Percentiles rank a stretch among this genome's conserved stretches.
Conservation (phyloP, 2,113 vertebrate genomes). For the Varanus salvator region DNA sequence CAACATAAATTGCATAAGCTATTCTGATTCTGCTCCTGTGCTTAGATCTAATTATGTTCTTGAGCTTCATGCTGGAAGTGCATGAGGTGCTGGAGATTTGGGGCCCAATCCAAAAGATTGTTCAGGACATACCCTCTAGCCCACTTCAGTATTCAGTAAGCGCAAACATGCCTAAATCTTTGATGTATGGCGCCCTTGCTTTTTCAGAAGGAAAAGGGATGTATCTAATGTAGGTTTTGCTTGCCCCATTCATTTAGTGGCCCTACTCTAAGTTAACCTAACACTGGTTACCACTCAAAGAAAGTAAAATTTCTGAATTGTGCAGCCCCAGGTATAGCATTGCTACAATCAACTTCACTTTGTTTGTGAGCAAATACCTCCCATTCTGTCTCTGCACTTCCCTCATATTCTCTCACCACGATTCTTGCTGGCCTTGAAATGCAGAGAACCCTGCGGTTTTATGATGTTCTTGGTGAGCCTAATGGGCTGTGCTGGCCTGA, state of each 20-base stretch:
- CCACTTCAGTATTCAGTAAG: neutral
- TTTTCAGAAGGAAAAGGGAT: neutral
- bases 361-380: neutral
- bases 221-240: too few species aligned
- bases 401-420: neutral
- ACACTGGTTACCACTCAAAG: too few species aligned
- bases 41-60: neutral
- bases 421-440: neutral
- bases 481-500: neutral
- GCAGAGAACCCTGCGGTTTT: neutral
- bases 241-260: too few species aligned
- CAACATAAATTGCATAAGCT: neutral
- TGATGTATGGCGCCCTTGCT: neutral
- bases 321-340: neutral
- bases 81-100: too few species aligned
- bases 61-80: neutral
- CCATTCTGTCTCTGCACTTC: neutral
- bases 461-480: neutral
- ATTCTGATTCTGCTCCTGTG: neutral
- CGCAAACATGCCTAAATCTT: neutral
- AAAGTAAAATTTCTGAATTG: neutral
- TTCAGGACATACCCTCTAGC: too few species aligned
- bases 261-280: too few species aligned
- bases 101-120: neutral
- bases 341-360: neutral